phyloP scores from a whole-genome alignment of 2,113 vertebrate species.

The Microtus richardsoni region DNA sequence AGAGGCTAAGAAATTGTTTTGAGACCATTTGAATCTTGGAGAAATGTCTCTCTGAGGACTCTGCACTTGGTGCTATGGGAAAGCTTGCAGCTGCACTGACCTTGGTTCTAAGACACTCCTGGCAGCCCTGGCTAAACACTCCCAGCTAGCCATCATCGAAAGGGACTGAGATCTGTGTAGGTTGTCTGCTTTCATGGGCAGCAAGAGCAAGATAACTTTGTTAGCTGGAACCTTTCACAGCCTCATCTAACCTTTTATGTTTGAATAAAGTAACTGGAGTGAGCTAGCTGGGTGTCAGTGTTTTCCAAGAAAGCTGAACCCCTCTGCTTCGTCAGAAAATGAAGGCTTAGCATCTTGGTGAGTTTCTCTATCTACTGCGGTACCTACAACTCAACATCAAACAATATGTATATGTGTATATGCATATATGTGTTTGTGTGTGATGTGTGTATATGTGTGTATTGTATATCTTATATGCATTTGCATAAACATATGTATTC shows the following conservation, averaged over 20 bases:
- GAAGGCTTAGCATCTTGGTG: not conserved
- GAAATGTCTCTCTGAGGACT: not conserved
- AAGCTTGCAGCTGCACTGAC: not conserved
- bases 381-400: not conserved
- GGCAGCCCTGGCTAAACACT: not conserved
- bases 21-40: not conserved
- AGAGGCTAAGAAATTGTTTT: not conserved
- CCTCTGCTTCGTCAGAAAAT: not conserved
- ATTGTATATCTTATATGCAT: not conserved
- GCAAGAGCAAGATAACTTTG: not conserved
- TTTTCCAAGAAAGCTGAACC: not conserved
- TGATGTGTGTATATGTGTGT: not conserved
- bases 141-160: not conserved
- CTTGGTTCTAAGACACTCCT: not conserved
- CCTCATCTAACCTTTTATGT: not conserved
- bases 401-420: not conserved
- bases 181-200: not conserved
- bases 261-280: not conserved
- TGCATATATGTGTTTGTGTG: rapidly evolving
- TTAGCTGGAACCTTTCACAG: not conserved
- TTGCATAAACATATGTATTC: not conserved
- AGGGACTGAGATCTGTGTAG: not conserved
- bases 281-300: not conserved
- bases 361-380: not conserved
- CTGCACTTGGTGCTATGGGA: not conserved